These are phyloP conservation scores for Rhagoletis pomonella DNA, from an alignment of 1,140 invertebrate genomes.

Conservation along the genomic window DNA sequence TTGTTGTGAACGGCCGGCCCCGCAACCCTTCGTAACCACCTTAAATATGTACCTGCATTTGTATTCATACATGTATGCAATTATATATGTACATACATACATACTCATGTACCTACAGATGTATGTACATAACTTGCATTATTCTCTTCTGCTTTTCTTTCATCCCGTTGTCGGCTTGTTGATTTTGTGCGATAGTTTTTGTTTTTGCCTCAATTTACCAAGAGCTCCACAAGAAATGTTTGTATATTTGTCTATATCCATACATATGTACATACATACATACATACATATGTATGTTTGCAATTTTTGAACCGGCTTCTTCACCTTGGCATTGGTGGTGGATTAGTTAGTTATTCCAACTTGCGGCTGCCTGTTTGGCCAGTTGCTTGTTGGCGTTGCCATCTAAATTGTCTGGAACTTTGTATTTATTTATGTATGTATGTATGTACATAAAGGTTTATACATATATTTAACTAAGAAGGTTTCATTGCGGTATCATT, in stretches of 20 bases:
- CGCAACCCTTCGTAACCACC: neutral
- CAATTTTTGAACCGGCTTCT: constrained; percentile 33
- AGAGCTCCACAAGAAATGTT: neutral
- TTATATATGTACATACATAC: neutral
- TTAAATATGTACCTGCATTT: too few species aligned
- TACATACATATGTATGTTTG: neutral
- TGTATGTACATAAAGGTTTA: too few species aligned
- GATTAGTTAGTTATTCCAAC: neutral
- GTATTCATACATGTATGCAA: too few species aligned
- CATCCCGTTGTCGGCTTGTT: neutral
- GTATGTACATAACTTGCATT: neutral
- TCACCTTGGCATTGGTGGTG: constrained; percentile 51
- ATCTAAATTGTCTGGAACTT: neutral
- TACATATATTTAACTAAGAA: too few species aligned
- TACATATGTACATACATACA: neutral
- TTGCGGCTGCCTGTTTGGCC: neutral
- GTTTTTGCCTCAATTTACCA: neutral
- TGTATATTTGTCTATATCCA: too few species aligned
- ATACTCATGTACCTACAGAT: neutral
- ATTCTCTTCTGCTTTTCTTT: neutral
- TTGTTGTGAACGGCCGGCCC: too few species aligned
- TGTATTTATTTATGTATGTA: neutral
- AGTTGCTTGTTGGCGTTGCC: constrained; percentile 28
- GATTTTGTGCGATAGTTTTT: neutral
- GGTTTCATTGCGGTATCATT: too few species aligned